A percentile compares a stretch with the other conserved stretches of the same genome.
Evolutionary conservation across 2,888 invertebrate genomes (phyloP).

Genomic region (Nomada fabriciana): DNA sequence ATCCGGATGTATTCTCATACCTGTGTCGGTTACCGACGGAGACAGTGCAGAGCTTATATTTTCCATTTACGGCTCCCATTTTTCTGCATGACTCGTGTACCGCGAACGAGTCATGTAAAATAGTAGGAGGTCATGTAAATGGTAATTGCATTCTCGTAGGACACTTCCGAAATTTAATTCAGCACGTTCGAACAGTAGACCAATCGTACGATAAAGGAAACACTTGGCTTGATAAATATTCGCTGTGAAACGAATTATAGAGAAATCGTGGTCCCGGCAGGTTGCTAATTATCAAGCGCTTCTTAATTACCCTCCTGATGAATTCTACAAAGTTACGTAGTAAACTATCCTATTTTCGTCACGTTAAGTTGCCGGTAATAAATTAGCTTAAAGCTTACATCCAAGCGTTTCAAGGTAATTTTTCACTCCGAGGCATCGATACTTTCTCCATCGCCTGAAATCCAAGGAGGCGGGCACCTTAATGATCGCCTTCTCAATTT

Average conservation of each 20-base stretch:
- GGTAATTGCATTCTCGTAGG: neutral
- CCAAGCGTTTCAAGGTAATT: neutral
- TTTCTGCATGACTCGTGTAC: neutral
- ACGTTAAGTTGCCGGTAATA: neutral
- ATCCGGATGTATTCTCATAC: constrained; percentile 24
- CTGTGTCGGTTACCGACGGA: neutral
- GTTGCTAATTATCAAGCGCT: neutral
- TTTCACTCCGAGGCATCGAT: constrained; percentile 19
- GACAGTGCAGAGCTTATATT: neutral
- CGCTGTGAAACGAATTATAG: no score
- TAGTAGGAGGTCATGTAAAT: neutral
- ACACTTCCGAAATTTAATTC: neutral
- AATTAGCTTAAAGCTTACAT: neutral
- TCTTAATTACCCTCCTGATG: neutral
- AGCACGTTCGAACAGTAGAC: neutral
- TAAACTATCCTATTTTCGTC: neutral
- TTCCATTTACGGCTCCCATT: neutral
- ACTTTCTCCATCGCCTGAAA: constrained; percentile 32
- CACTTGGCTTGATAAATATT: no score
- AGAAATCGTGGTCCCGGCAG: no score
- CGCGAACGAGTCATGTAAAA: neutral
- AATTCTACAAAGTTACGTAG: neutral
- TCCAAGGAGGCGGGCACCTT: constrained; percentile 32
- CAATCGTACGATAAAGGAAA: neutral
- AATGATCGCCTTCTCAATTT: constrained; percentile 72